Conservation (phyloP, 2,888 invertebrate genomes). For the Diaphora mendica region DNA sequence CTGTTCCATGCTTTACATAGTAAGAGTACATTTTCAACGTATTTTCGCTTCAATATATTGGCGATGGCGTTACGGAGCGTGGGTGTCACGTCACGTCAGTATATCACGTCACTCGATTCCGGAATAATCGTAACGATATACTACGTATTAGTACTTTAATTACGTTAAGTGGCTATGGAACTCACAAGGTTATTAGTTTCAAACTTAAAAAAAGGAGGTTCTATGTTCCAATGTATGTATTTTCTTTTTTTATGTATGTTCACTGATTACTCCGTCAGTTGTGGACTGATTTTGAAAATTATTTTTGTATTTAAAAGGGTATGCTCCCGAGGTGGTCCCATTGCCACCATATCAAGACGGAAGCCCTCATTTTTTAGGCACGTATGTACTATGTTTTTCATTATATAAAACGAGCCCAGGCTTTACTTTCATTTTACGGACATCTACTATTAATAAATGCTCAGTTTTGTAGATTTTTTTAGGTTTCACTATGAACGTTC, state of each 20-base stretch:
- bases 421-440: not conserved
- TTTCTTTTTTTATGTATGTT: no score
- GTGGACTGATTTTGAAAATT: no score
- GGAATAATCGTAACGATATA: conserved; percentile 13
- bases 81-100: conserved; percentile 44
- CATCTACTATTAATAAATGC: not conserved
- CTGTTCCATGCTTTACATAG: conserved; percentile 35
- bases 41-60: conserved; percentile 47
- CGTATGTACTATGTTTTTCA: no score
- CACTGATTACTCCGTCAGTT: no score
- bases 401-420: not conserved
- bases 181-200: not conserved
- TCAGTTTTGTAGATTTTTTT: not conserved
- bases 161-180: conserved; percentile 12
- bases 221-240: no score
- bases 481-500: not conserved
- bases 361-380: no score
- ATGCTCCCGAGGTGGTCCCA: no score
- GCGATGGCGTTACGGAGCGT: conserved; percentile 41
- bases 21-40: conserved; percentile 36
- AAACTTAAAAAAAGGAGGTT: no score
- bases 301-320: no score
- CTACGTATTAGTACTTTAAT: conserved; percentile 5
- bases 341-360: no score
- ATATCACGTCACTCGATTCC: conserved; percentile 53